Conservation (phyloP, 2,797 vertebrate species). For the Okamejei kenojei region DNA sequence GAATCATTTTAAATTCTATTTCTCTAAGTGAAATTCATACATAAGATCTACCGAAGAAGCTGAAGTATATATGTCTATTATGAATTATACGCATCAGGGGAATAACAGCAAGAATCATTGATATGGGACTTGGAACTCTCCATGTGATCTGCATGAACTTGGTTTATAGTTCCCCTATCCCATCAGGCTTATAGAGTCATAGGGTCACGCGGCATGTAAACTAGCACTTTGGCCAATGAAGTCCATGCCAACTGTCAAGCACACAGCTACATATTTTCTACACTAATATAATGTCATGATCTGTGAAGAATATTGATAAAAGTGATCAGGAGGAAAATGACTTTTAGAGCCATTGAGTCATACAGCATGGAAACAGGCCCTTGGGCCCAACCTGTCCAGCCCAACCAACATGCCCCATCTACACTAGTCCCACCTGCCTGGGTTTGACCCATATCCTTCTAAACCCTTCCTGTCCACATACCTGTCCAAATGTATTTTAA, state of each 20-base stretch:
- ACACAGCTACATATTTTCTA: no score
- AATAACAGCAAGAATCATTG: constrained; percentile 10
- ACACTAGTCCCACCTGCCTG: no score
- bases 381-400: no score
- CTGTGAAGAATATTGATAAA: neutral
- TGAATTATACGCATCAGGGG: neutral
- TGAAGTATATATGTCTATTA: no score
- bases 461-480: no score
- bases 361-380: no score
- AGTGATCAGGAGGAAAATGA: neutral
- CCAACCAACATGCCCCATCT: no score
- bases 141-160: neutral
- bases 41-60: neutral
- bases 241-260: no score
- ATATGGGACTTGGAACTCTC: neutral
- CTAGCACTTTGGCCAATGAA: no score
- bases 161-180: neutral
- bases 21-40: neutral
- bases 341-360: neutral
- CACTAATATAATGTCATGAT: neutral
- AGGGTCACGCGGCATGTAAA: no score
- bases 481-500: no score
- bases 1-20: neutral
- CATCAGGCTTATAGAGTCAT: neutral
- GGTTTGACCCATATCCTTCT: no score